These are phyloP conservation scores for Gymnopithys bicolor DNA, from an alignment of 2,797 vertebrate genomes.

Conservation along the genomic window DNA sequence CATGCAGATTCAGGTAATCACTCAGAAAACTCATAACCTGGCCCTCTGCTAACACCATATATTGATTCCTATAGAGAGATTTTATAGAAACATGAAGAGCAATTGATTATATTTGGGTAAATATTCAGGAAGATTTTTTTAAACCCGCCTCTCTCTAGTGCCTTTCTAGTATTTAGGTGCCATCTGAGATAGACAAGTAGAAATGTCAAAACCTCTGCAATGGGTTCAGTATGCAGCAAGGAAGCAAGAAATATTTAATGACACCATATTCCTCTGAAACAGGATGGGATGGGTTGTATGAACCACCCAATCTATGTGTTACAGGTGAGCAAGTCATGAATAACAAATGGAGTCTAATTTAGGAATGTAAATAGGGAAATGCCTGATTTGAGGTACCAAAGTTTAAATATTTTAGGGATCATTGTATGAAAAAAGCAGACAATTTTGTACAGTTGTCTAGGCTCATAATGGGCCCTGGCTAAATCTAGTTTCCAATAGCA, in stretches of 20 bases:
- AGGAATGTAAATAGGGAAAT: constrained; percentile 12
- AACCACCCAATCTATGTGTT: neutral
- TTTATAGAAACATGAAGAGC: neutral
- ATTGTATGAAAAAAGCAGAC: neutral
- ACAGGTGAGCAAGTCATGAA: constrained; percentile 11
- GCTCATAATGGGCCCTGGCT: constrained; percentile 4
- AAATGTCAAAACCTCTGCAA: neutral
- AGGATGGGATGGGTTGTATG: neutral
- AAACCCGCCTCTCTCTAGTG: neutral
- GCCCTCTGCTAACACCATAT: neutral
- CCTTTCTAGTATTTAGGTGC: neutral
- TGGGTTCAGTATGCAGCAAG: neutral
- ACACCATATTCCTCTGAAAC: neutral
- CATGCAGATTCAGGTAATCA: neutral
- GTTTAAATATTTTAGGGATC: constrained; percentile 7
- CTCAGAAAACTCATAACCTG: neutral
- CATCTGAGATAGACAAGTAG: neutral
- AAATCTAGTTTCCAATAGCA: neutral
- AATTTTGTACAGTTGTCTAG: constrained; percentile 16
- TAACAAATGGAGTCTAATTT: constrained; percentile 11
- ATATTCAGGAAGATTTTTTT: neutral
- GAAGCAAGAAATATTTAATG: neutral
- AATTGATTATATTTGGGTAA: neutral
- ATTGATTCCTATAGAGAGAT: neutral
- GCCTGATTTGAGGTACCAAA: neutral